Evolutionary conservation across 1,140 invertebrate species (phyloP), one percentile per base, ranked within the genome.

Genomic region (Plodia interpunctella): DNA sequence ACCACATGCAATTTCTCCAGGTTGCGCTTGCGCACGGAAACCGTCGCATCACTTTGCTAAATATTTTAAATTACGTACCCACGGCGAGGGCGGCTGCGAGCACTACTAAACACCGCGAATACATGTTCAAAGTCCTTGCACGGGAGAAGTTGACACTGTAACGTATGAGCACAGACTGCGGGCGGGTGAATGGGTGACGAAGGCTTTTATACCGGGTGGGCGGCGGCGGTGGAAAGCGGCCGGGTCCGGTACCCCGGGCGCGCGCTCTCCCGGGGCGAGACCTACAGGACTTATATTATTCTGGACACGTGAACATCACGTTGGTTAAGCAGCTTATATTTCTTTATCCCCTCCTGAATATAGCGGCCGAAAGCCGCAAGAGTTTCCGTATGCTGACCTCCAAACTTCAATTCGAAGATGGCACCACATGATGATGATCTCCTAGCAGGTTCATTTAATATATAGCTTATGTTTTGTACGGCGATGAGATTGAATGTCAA

Each of bases 101-200:
- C 83, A 88, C 86, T 85, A 88, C 72, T 78, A 88, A 87, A 87
- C 84, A 87, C 86, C 83, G 71, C 76, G 86, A 76, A 85, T 83
- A 80, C 83, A 88, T 88, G 64, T 69, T 32, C 11, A 32, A 85
- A 87, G 83, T 87, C 83, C 80, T 87, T 81, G 74, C 83, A 87
- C 83, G 72, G 68, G 64, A 76, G 77, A 69, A 77, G 86, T 86
- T 74, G 76, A 74, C 83, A 87, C 86, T 85, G 58, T 83, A 78
- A 87, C 83, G 86, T 83, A 80, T 78, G 71, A 86, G 77, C 86
- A 88, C 86, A 83, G 77, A 88, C 86, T 88, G 86, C 86, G 86
- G 76, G 81, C 86, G 84, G 83, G 84, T 86, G 86, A 88, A 84
- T 85, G 86, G 84, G 83, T 73, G 77, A 61, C 78, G 66, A 72